A percentile compares a stretch with the other conserved stretches of the same genome.
Evolutionary conservation across 2,113 vertebrate species (phyloP).

Genomic region (Nansenia antarctica): DNA sequence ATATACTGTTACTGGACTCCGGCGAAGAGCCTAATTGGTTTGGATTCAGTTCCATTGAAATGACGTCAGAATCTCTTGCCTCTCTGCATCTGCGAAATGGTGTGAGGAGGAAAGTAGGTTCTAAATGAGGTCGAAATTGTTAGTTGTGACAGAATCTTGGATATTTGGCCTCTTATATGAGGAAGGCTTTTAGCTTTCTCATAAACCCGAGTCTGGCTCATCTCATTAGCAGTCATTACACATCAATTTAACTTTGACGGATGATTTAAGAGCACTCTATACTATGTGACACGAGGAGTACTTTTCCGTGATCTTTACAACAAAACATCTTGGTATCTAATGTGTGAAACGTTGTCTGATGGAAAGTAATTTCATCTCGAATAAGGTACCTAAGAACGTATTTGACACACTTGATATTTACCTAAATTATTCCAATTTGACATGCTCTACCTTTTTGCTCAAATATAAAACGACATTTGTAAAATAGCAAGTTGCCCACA

Average conservation of each 20-base stretch:
- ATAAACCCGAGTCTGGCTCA: background rate
- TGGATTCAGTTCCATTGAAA: slow-evolving; percentile 28
- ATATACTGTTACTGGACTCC: slow-evolving; percentile 50
- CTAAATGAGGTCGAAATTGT: slow-evolving; percentile 21
- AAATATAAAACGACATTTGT: too few relatives aligned
- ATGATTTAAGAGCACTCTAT: background rate
- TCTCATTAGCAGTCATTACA: background rate
- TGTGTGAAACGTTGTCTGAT: background rate
- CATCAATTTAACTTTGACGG: background rate
- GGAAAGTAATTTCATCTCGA: too few relatives aligned
- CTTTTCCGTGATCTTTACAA: background rate
- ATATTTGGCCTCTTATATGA: background rate
- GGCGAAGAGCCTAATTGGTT: slow-evolving; percentile 50
- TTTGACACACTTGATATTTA: too few relatives aligned
- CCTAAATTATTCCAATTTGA: too few relatives aligned
- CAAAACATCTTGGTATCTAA: background rate
- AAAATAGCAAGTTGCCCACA: background rate
- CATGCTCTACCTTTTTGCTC: too few relatives aligned
- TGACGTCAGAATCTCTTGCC: slow-evolving; percentile 39
- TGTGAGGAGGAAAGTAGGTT: slow-evolving; percentile 24
- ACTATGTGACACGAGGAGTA: background rate
- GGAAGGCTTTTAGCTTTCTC: slow-evolving; percentile 9
- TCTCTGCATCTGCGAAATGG: slow-evolving; percentile 24
- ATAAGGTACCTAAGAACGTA: too few relatives aligned
- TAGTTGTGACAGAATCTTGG: background rate